Base-by-base conservation (phyloP, 2,113 vertebrate genomes). In the Phylloscopus whistleri region DNA sequence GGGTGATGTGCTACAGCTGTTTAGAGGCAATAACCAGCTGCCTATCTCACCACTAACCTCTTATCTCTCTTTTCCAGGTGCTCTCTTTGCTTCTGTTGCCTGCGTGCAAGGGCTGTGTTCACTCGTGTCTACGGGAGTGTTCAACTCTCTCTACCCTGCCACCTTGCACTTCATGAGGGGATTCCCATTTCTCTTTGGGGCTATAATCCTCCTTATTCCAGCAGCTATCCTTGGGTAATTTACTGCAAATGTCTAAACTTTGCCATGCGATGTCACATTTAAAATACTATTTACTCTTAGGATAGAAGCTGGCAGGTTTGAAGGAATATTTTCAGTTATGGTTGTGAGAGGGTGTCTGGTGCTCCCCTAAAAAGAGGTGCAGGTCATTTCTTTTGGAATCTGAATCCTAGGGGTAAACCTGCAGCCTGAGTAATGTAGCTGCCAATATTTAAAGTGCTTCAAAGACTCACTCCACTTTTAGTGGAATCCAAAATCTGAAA, bases 131-230 rank as follows among this genome's bases (percentile, higher is more conserved):
- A 98, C 98, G 0, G 94, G 98, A 16, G 70, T 99, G 88, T 99
- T 99, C 96, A 99, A 98, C 95, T 98, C 98, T 1, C 96, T 99
- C 52, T 99, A 99, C 95, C 98, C 99, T 31, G 98, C 98, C 84
- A 99, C 97, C 2, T 97, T 99, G 91, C 96, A 98, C 97, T 98
- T 99, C 96, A 98, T 99, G 98, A 99, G 98, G 87, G 99, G 99
- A 6, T 99, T 99, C 90, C 95, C 99, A 4, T 99, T 99, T 97
- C 98, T 99, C 20, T 98, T 99, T 3, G 99, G 98, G 33, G 99
- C 98, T 13, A 16, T 97, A 59, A 35, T 99, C 49, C 99, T 99
- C 48, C 53, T 99, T 84, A 96, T 99, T 92, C 99, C 99, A 3
- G 97, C 98, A 62, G 97, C 97, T 87, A 96, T 99, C 68, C 98